These are phyloP conservation scores for Melanostoma scalare DNA, from an alignment of 2,888 invertebrate genomes.

Conservation along the genomic window DNA sequence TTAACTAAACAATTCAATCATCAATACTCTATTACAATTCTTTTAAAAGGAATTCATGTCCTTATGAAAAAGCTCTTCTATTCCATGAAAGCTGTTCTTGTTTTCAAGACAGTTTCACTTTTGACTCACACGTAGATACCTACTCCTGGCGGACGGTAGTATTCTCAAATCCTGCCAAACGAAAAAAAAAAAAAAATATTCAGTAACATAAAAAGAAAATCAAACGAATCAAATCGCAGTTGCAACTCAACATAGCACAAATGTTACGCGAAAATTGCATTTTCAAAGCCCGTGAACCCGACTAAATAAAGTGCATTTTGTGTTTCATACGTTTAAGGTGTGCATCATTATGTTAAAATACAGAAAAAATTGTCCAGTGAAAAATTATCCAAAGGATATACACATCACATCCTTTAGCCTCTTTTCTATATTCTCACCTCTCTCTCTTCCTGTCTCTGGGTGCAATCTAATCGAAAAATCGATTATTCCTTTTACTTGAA, in stretches of 20 bases:
- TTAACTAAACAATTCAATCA: no score
- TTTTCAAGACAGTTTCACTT: constrained; percentile 20
- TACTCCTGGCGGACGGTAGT: constrained; percentile 75
- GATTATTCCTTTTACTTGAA: constrained; percentile 65
- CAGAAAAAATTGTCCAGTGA: constrained; percentile 28
- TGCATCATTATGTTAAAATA: constrained; percentile 20
- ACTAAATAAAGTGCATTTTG: constrained; percentile 73
- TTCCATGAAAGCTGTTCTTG: constrained; percentile 37
- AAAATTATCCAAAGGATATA: constrained; percentile 57
- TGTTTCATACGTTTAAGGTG: constrained; percentile 56
- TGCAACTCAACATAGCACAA: constrained; percentile 74
- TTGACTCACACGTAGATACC: constrained; percentile 77
- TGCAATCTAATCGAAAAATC: constrained; percentile 70
- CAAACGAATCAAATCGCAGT: constrained; percentile 65
- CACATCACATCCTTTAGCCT: constrained; percentile 36
- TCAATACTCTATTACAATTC: constrained; percentile 13
- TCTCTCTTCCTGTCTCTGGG: constrained; percentile 23
- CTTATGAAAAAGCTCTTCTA: constrained; percentile 16
- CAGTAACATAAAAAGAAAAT: constrained; percentile 27
- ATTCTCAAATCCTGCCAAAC: constrained; percentile 60
- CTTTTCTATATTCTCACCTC: constrained; percentile 19
- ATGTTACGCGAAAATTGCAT: constrained; percentile 76
- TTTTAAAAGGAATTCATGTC: not conserved
- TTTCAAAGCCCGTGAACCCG: constrained; percentile 76
- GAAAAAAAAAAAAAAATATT: constrained; percentile 41